Evolutionary conservation across 2,888 invertebrate genomes (phyloP).

Genomic region (Nezara viridula): DNA sequence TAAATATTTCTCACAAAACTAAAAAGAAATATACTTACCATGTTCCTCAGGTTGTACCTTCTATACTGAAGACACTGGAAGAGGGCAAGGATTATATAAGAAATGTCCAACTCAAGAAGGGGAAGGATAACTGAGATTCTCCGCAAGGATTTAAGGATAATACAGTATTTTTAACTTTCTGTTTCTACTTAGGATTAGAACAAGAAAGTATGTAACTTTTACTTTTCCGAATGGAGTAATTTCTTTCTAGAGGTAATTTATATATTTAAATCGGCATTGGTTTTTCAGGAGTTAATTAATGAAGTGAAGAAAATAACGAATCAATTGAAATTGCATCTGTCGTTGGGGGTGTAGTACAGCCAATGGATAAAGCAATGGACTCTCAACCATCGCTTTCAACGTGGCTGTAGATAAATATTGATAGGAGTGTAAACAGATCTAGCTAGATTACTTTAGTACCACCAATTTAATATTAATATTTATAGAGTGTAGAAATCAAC

Average conservation of each 20-base stretch:
- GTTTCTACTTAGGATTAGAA: neutral
- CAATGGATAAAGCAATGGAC: too few relatives aligned
- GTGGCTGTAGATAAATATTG: too few relatives aligned
- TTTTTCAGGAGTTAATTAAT: too few relatives aligned
- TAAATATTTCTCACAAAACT: neutral
- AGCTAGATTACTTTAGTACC: too few relatives aligned
- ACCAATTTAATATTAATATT: too few relatives aligned
- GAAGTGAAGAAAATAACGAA: too few relatives aligned
- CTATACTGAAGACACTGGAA: neutral
- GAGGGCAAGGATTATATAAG: neutral
- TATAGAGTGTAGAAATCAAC: too few relatives aligned
- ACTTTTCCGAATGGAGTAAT: neutral
- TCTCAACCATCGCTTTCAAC: too few relatives aligned
- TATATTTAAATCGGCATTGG: neutral
- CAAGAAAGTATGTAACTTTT: constrained; percentile 9
- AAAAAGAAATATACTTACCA: neutral
- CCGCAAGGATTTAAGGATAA: neutral
- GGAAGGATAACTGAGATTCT: neutral
- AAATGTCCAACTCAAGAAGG: neutral
- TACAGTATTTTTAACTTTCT: neutral
- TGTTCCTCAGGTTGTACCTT: neutral
- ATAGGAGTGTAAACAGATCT: too few relatives aligned
- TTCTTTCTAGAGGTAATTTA: neutral
- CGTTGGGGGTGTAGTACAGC: too few relatives aligned
- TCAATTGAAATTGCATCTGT: too few relatives aligned